Percentiles rank a stretch among this genome's conserved stretches.
These are phyloP conservation scores for Acheta domesticus DNA, from an alignment of 2,888 invertebrate species.

Conservation along the genomic window DNA sequence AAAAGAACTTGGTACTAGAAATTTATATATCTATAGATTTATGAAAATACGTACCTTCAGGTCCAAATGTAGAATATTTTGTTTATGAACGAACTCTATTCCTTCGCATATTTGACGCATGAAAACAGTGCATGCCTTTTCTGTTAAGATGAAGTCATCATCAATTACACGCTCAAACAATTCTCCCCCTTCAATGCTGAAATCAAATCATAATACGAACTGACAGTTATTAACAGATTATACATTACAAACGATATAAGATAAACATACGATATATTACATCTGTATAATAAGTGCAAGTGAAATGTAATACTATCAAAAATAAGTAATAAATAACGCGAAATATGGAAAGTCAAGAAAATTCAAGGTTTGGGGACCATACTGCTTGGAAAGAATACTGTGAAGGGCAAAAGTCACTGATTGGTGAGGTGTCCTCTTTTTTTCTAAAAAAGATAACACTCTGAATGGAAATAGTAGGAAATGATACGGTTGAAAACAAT, in stretches of 20 bases:
- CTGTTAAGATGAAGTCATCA: constrained; percentile 95
- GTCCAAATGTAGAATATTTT: constrained; percentile 93
- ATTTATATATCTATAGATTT: too few relatives aligned
- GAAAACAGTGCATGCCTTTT: constrained; percentile 93
- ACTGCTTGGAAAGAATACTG: too few relatives aligned
- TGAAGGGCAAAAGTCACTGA: too few relatives aligned
- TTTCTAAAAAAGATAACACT: too few relatives aligned
- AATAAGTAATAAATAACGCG: not conserved
- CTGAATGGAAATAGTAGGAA: too few relatives aligned
- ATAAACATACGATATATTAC: too few relatives aligned
- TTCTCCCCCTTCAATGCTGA: constrained; percentile 96
- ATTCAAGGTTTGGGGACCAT: too few relatives aligned
- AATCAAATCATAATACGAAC: constrained; percentile 41
- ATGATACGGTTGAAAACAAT: too few relatives aligned
- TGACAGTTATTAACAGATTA: not conserved
- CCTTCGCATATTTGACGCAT: constrained; percentile 98
- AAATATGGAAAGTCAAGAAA: not conserved
- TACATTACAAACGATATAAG: too few relatives aligned
- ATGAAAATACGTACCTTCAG: constrained; percentile 69
- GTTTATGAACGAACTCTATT: constrained; percentile 92
- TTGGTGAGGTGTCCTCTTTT: too few relatives aligned
- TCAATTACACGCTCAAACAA: constrained; percentile 98
- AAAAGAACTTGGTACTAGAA: too few relatives aligned
- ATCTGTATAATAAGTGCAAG: too few relatives aligned
- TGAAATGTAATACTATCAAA: not conserved